Conservation (phyloP, 2,797 vertebrate species). For the Clarias pachynema region DNA sequence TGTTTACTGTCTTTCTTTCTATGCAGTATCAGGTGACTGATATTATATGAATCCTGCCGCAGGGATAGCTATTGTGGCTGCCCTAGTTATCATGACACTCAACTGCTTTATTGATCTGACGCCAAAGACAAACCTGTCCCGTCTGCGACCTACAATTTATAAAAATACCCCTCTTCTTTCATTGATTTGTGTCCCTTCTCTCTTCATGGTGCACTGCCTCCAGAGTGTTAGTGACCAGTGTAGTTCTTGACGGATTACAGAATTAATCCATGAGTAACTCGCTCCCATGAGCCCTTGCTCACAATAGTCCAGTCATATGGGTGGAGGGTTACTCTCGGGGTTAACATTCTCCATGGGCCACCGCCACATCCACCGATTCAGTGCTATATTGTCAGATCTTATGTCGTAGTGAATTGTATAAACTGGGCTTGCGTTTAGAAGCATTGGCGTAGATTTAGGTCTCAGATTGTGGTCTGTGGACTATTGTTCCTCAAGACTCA, state of each 20-base stretch:
- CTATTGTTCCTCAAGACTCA: too few relatives aligned
- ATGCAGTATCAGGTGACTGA: conserved; percentile 58
- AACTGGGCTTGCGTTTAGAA: background rate
- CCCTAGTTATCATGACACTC: conserved; percentile 63
- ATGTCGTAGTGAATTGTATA: background rate
- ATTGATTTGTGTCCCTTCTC: conserved; percentile 25
- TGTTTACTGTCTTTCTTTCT: conserved; percentile 43
- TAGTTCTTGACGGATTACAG: conserved; percentile 60
- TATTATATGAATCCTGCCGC: conserved; percentile 46
- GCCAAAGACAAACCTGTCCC: conserved; percentile 27
- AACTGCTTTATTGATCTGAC: conserved; percentile 42
- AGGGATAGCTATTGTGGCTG: conserved; percentile 63
- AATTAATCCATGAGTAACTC: conserved; percentile 58
- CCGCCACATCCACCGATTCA: background rate
- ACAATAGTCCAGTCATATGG: conserved; percentile 48
- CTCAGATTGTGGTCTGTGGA: background rate
- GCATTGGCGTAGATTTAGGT: background rate
- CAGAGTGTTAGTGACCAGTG: conserved; percentile 52
- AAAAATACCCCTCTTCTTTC: conserved; percentile 31
- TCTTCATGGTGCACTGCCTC: conserved; percentile 40
- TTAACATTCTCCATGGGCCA: background rate
- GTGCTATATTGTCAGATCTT: background rate
- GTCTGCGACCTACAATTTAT: conserved; percentile 1
- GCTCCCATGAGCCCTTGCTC: conserved; percentile 51
- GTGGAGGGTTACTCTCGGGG: conserved; percentile 10